phyloP scores from a whole-genome alignment of 2,797 vertebrate species.

The Macrochelys suwanniensis region DNA sequence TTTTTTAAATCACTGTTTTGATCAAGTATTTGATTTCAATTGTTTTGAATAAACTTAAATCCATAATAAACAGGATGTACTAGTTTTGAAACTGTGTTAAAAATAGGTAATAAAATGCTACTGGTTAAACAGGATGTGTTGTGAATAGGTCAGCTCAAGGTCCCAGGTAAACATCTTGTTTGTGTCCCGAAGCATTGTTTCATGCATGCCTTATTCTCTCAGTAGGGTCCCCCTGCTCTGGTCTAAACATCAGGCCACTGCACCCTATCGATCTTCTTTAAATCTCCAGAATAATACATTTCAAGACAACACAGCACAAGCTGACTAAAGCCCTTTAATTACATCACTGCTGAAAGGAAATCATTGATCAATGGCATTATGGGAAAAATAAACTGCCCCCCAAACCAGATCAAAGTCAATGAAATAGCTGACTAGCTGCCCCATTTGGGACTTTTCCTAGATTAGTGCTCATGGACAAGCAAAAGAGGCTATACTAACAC shows the following conservation, averaged over 20 bases:
- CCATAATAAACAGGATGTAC: conserved; percentile 49
- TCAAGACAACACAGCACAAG: conserved; percentile 82
- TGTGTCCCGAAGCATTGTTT: conserved; percentile 77
- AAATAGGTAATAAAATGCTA: conserved; percentile 57
- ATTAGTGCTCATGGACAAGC: conserved; percentile 79
- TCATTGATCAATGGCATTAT: conserved; percentile 91
- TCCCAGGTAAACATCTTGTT: conserved; percentile 75
- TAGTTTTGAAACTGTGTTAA: conserved; percentile 35
- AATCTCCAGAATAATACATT: conserved; percentile 87
- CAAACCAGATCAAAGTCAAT: conserved; percentile 91
- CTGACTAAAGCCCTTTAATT: conserved; percentile 91
- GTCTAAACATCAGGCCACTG: conserved; percentile 76
- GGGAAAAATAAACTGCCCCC: conserved; percentile 89
- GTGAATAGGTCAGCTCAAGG: conserved; percentile 76
- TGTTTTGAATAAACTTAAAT: conserved; percentile 49
- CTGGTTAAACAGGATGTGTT: conserved; percentile 57
- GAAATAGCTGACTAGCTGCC: conserved; percentile 87
- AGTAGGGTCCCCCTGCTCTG: conserved; percentile 66
- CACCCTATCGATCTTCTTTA: conserved; percentile 88
- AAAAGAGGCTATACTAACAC: conserved; percentile 63
- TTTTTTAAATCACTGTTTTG: conserved; percentile 21
- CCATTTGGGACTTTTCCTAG: conserved; percentile 78
- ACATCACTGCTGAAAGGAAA: conserved; percentile 93
- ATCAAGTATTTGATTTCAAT: conserved; percentile 28
- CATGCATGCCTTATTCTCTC: conserved; percentile 50